phyloP scores from a whole-genome alignment of 1,140 invertebrate species.

The Heliconius eleuchia region DNA sequence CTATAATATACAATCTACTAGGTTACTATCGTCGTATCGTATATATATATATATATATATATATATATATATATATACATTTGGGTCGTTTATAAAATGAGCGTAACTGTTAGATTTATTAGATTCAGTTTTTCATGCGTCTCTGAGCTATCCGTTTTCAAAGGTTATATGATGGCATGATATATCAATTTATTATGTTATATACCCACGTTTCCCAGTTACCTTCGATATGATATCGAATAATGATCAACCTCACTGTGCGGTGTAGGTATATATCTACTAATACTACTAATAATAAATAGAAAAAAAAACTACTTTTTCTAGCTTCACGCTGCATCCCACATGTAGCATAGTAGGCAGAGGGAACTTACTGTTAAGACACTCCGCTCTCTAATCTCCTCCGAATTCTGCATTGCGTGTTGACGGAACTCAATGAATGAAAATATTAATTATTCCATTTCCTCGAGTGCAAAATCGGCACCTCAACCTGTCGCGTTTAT shows the following conservation, averaged over 20 bases:
- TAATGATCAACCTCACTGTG: neutral
- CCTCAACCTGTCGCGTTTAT: too few species aligned
- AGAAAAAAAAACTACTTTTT: neutral
- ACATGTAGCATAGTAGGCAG: too few species aligned
- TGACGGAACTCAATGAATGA: too few species aligned
- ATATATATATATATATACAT: neutral
- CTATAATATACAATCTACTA: neutral
- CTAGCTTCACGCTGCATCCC: too few species aligned
- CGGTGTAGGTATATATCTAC: too few species aligned
- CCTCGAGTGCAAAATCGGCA: too few species aligned
- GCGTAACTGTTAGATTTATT: neutral
- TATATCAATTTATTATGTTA: conserved; percentile 3
- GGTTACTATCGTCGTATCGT: too few species aligned
- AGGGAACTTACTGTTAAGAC: too few species aligned
- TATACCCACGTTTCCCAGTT: neutral
- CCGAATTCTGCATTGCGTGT: too few species aligned
- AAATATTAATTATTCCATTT: too few species aligned
- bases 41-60: too few species aligned
- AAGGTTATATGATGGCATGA: conserved; percentile 3
- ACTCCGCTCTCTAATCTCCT: too few species aligned
- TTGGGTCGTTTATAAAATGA: neutral
- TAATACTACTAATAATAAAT: neutral
- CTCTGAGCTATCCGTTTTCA: conserved; percentile 1
- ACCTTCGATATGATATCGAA: neutral
- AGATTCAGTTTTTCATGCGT: neutral